Conservation (phyloP, 2,113 vertebrate genomes). For the Mixornis gularis region DNA sequence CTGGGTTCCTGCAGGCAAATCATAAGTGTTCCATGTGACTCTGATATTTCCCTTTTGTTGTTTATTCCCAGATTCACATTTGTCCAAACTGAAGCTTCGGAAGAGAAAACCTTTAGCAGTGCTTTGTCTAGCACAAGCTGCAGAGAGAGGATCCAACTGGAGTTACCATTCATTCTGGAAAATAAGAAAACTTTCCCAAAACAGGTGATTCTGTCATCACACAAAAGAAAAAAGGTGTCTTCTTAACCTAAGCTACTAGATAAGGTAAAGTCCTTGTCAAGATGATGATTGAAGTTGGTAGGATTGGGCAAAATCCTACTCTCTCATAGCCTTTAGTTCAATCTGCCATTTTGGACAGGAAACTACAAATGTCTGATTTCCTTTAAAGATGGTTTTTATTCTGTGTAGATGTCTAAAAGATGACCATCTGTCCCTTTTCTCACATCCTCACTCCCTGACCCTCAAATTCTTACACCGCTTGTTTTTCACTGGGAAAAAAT, state of each 20-base stretch:
- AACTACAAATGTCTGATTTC: background rate
- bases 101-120: background rate
- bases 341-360: background rate
- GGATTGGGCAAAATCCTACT: background rate
- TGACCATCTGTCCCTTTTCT: background rate
- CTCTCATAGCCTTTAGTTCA: background rate
- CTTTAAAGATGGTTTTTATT: background rate
- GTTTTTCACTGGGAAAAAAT: background rate
- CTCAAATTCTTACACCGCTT: background rate
- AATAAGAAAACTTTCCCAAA: background rate
- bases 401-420: background rate
- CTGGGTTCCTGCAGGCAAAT: background rate
- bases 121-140: background rate
- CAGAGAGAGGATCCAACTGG: background rate
- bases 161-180: background rate
- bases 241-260: background rate
- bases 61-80: background rate
- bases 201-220: background rate
- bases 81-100: background rate
- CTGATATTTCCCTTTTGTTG: background rate
- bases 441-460: background rate
- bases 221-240: background rate
- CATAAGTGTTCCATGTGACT: background rate
- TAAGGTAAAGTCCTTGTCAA: background rate
- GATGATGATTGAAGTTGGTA: background rate